Base-by-base conservation (phyloP, 1,140 invertebrate genomes). In the Apocrypta bakeri region DNA sequence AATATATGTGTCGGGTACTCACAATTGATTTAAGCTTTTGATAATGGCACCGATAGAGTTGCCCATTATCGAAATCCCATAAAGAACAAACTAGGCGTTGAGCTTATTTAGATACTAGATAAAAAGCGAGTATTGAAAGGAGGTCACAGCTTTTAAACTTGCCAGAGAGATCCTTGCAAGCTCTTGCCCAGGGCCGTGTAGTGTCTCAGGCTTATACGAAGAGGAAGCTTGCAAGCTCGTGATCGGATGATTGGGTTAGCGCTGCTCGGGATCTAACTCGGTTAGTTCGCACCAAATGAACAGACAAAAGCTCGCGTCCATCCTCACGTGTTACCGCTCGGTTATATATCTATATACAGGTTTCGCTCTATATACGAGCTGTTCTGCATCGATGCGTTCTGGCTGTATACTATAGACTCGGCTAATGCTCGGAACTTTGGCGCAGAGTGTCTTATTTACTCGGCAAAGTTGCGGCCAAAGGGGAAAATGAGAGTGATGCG, bases 161-260 rank as follows among this genome's bases (percentile, higher is more conserved):
- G n/a, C 42, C 4, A 80, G 48, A 7, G 7, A 17, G 1, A 48
- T n/a, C n/a, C n/a, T n/a, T n/a, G 8, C 25, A 14, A 56, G 29
- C 1, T 56, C 48, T 56, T 21, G 21, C 48, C 48, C 48, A 17
- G 6, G 48, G 48, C 17, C 48, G 4, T 37, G 9, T 9, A 37
- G 33, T 17, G 21, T 56, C 48, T 56, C 48, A n/a, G 4, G 48
- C 48, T 56, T 56, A 21, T 56, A 21, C 48, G 48, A 56, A 37
- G 33, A 2, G 42, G 48, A 56, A 63, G 27, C 17, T 24, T 25
- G n/a, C 21, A 24, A 12, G n/a, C 74, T 79, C 37, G 78, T 68
- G 84, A 85, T 85, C 82, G 81, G 85, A 81, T 85, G 86, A 88
- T 88, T 87, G 83, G 85, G 81, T 88, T 87, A 88, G 84, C 84